Evolutionary conservation across 2,113 vertebrate genomes (phyloP), one percentile per base, ranked within the genome.

Genomic region (Rhea pennata): DNA sequence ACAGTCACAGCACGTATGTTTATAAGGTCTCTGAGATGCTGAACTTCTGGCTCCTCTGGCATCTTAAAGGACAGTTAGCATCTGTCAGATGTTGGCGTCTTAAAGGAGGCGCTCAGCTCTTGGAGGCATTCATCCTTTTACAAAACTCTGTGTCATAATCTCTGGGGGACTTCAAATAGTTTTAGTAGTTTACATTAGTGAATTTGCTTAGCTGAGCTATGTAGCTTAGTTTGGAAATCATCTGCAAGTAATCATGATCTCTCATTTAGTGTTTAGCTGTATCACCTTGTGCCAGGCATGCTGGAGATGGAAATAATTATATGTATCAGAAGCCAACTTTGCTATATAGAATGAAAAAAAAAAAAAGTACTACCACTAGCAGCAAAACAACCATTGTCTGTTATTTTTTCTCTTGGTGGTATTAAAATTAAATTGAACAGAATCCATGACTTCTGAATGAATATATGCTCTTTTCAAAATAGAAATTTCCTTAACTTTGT

Each of bases 341-440:
- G 50, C 86, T 86, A 83, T 24, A 21, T 91, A 92, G 91, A 92
- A 87, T 51, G 31, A 54, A 40, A 78, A 93, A 58, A 78, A 93
- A 58, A 4, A 1, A 8, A 22, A 14, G 9, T 46, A 70, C 22
- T 42, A 59, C 17, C 61, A 85, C 7, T 19, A 29, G 0, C 13
- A 91, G 71, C 23, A 87, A 92, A 88, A 78, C 40, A 91, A 22
- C 77, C 23, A 26, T 76, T 93, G 67, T 62, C 74, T 29, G 22
- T 91, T 93, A 39, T 93, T 94, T 58, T 91, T 82, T 39, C 56
- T 36, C 10, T 44, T 78, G 42, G 36, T 42, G 17, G 70, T 78
- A 40, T 75, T 70, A 90, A 81, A 84, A 79, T n/a, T 23, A 80
- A 36, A 23, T 51, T 92, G 86, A 92, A 74, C 31, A 36, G 48